A percentile compares a stretch with the other conserved stretches of the same genome.
phyloP scores from a whole-genome alignment of 2,113 vertebrate species.

The Eurystomus gularis region DNA sequence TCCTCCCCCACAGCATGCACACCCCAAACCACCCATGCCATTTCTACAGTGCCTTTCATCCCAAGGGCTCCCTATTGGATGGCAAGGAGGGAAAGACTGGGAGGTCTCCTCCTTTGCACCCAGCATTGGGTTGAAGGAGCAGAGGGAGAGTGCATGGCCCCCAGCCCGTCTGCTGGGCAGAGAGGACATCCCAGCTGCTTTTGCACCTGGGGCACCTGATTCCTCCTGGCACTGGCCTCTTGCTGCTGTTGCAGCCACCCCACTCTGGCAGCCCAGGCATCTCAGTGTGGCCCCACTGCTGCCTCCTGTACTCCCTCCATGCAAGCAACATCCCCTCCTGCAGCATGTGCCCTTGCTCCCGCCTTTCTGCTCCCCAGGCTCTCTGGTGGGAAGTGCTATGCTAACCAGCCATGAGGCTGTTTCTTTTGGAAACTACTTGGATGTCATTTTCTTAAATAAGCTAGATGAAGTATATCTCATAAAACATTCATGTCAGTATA shows the following conservation, averaged over 20 bases:
- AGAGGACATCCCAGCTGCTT: neutral
- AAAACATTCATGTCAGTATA: neutral
- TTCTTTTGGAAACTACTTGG: neutral
- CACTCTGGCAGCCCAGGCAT: rapidly evolving
- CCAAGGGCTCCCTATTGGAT: neutral
- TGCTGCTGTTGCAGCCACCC: neutral
- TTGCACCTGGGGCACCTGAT: neutral
- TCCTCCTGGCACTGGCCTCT: neutral
- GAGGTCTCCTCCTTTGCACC: neutral
- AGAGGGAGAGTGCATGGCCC: neutral
- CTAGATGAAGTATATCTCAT: neutral
- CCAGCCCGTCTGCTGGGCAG: neutral
- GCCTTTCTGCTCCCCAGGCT: neutral
- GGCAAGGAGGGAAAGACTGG: rapidly evolving
- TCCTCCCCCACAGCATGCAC: neutral
- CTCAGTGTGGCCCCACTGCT: rapidly evolving
- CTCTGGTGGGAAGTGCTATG: rapidly evolving
- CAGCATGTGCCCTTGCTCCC: neutral
- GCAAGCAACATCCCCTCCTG: neutral
- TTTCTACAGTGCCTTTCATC: slow-evolving; percentile 28
- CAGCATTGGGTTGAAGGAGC: neutral
- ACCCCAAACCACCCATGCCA: neutral
- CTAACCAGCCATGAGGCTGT: neutral
- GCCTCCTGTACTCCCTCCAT: neutral
- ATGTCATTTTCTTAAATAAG: neutral